These are phyloP conservation scores for Drosophila gaucha DNA, from an alignment of 2,888 invertebrate genomes.

Conservation along the genomic window DNA sequence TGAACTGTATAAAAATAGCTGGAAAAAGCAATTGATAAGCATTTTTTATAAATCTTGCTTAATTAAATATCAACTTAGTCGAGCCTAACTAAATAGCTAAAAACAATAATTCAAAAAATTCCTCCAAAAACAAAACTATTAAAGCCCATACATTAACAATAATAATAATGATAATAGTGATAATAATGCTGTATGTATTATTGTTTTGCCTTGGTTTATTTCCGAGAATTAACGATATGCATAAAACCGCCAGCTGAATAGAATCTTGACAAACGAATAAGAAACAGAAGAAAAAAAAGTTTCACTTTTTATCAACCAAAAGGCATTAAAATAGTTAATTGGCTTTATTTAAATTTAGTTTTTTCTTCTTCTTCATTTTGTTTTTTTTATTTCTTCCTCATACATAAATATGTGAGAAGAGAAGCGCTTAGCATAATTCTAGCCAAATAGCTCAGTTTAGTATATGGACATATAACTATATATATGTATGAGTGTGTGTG, in stretches of 20 bases:
- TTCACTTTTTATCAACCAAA: constrained; percentile 80
- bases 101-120: constrained; percentile 2
- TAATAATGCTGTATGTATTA: constrained; percentile 41
- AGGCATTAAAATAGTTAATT: constrained; percentile 82
- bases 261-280: constrained; percentile 47
- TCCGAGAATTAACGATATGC: constrained; percentile 78
- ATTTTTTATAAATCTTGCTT: too few species aligned
- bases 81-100: background rate
- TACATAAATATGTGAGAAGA: constrained; percentile 77
- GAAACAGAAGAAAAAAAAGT: constrained; percentile 61
- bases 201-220: constrained; percentile 74
- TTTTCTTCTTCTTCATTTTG: constrained; percentile 11
- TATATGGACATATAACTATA: constrained; percentile 15
- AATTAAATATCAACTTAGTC: too few species aligned
- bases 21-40: too few species aligned
- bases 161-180: constrained; percentile 37
- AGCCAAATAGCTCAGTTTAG: constrained; percentile 59
- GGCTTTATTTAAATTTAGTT: constrained; percentile 70
- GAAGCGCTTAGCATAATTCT: constrained; percentile 74
- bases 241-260: constrained; percentile 62
- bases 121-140: constrained; percentile 40
- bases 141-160: constrained; percentile 20
- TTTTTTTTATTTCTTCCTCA: constrained; percentile 77
- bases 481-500: constrained; percentile 23
- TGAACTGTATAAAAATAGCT: too few species aligned